A percentile compares a stretch with the other conserved stretches of the same genome.
phyloP scores from a whole-genome alignment of 2,888 invertebrate genomes.

The Acheta domesticus region DNA sequence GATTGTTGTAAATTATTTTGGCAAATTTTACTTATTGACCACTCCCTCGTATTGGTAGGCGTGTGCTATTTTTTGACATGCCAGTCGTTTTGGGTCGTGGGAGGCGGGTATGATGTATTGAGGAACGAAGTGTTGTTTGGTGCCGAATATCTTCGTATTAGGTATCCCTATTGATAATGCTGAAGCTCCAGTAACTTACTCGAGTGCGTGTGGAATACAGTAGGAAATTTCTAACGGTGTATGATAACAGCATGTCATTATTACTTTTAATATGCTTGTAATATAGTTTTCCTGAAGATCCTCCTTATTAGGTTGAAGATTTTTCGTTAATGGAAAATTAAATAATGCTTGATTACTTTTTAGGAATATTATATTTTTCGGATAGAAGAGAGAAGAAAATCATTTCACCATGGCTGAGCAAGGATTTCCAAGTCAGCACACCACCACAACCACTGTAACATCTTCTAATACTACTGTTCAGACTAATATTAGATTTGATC shows the following conservation, averaged over 20 bases:
- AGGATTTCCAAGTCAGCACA: constrained; percentile 71
- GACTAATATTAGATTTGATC: constrained; percentile 67
- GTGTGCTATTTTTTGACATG: background rate
- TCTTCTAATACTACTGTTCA: constrained; percentile 54
- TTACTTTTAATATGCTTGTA: background rate
- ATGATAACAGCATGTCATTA: background rate
- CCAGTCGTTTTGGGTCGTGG: no score
- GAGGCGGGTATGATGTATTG: no score
- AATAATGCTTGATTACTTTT: no score
- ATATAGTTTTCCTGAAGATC: background rate
- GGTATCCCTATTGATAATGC: no score
- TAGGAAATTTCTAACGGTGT: no score
- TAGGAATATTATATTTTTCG: no score
- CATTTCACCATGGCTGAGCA: constrained; percentile 48
- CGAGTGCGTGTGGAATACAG: no score
- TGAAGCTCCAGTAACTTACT: no score
- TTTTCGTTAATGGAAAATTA: background rate
- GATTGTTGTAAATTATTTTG: no score
- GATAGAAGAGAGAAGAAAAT: background rate
- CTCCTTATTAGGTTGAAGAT: background rate
- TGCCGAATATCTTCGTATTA: no score
- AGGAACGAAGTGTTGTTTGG: no score
- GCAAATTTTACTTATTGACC: background rate
- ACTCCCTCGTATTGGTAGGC: background rate
- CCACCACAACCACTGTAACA: constrained; percentile 70